Evolutionary conservation across 2,797 vertebrate species (phyloP).

Genomic region (Arremon brunneinucha): DNA sequence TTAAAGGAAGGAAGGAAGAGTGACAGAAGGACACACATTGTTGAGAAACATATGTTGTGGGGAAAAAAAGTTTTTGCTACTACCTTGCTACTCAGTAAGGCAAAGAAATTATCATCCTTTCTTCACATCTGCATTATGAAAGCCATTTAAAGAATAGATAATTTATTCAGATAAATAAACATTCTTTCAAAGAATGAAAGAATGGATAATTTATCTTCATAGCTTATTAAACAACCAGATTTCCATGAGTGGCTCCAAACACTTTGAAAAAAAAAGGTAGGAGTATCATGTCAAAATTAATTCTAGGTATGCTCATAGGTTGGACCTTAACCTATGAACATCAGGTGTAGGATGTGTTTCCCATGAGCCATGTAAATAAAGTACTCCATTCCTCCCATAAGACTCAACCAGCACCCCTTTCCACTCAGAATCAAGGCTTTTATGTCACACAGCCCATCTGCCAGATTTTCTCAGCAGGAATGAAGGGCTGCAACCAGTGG

Average conservation of each 20-base stretch:
- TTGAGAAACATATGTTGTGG: not conserved
- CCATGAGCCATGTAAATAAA: not conserved
- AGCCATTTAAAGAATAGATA: not conserved
- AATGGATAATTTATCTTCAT: not conserved
- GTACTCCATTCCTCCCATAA: not conserved
- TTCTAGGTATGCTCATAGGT: not conserved
- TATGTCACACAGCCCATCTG: not conserved
- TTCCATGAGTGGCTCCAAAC: not conserved
- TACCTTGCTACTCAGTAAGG: not conserved
- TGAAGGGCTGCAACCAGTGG: not conserved
- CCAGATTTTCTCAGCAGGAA: not conserved
- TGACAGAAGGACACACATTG: not conserved
- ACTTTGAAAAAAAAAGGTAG: not conserved
- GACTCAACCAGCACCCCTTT: not conserved
- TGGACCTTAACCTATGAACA: not conserved
- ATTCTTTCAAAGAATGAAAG: not conserved
- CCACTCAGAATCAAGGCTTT: not conserved
- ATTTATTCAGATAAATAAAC: not conserved
- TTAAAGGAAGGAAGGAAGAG: not conserved
- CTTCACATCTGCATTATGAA: not conserved
- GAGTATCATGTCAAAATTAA: not conserved
- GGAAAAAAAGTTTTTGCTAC: not conserved
- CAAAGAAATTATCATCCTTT: not conserved
- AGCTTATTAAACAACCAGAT: not conserved
- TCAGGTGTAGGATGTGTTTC: not conserved